Percentiles rank a stretch among this genome's conserved stretches.
phyloP scores from a whole-genome alignment of 2,888 invertebrate genomes.

The Creontiades dilutus region DNA sequence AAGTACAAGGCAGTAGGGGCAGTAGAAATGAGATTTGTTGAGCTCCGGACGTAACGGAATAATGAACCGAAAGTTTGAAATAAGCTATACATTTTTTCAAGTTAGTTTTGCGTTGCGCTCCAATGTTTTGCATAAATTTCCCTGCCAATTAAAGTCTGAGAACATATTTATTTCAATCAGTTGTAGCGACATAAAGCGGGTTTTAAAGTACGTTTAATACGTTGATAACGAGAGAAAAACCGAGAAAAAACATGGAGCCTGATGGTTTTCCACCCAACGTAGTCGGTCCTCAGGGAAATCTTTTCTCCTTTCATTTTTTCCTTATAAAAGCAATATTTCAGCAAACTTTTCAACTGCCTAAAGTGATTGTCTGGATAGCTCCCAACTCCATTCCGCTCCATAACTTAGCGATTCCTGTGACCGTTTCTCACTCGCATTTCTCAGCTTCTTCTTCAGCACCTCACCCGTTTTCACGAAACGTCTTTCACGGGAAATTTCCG shows the following conservation, averaged over 20 bases:
- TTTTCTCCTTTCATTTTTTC: slow-evolving; percentile 69
- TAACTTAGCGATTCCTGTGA: slow-evolving; percentile 69
- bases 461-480: not conserved
- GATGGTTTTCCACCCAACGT: slow-evolving; percentile 60
- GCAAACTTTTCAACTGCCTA: slow-evolving; percentile 70
- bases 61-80: too few relatives aligned
- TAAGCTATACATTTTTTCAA: too few relatives aligned
- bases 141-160: too few relatives aligned
- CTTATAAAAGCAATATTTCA: slow-evolving; percentile 71
- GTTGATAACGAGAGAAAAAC: slow-evolving; percentile 28
- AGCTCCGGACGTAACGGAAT: too few relatives aligned
- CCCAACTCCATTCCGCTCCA: slow-evolving; percentile 69
- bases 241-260: slow-evolving; percentile 6
- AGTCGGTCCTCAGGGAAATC: slow-evolving; percentile 66
- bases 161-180: not conserved
- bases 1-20: too few relatives aligned
- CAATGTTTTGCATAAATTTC: too few relatives aligned
- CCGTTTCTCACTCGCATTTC: slow-evolving; percentile 54
- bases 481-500: not conserved
- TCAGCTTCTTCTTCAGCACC: slow-evolving; percentile 13
- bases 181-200: not conserved
- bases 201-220: not conserved
- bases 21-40: too few relatives aligned
- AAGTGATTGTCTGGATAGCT: slow-evolving; percentile 70
- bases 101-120: too few relatives aligned